These are phyloP conservation scores for Elmis aenea DNA, from an alignment of 2,888 invertebrate genomes.

Conservation along the genomic window DNA sequence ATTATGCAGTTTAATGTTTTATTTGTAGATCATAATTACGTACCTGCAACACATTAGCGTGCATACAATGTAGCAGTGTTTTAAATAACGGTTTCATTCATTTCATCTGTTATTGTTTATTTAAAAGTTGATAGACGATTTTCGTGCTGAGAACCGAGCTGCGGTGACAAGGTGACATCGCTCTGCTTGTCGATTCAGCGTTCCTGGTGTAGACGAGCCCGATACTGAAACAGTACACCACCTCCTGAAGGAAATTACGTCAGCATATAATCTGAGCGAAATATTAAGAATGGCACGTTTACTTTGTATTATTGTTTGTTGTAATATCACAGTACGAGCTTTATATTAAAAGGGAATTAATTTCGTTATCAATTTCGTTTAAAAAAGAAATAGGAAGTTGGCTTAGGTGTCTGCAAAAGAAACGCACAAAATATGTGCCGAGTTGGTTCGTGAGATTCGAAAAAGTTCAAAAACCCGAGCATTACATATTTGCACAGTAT, in stretches of 20 bases:
- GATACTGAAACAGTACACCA: constrained; percentile 27
- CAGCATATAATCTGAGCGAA: constrained; percentile 34
- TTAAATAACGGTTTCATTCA: constrained; percentile 11
- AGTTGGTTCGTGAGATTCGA: no score
- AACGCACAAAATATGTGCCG: no score
- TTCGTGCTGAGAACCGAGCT: constrained; percentile 14
- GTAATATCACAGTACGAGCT: no score
- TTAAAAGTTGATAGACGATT: constrained; percentile 7
- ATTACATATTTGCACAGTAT: no score
- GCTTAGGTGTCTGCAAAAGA: no score
- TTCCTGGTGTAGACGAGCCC: constrained; percentile 18
- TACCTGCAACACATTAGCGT: no score
- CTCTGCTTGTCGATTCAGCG: constrained; percentile 30
- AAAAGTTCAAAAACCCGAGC: no score
- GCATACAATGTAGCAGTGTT: constrained; percentile 5
- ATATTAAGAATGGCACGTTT: constrained; percentile 22
- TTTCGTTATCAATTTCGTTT: no score
- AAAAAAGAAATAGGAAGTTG: no score
- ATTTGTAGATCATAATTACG: no score
- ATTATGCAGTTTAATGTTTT: no score
- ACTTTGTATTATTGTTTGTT: constrained; percentile 4
- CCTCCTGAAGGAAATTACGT: constrained; percentile 38
- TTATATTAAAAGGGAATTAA: no score
- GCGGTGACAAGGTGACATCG: constrained; percentile 30
- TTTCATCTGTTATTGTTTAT: constrained; percentile 15